A percentile compares a stretch with the other conserved stretches of the same genome.
Conservation (phyloP, 2,797 vertebrate species). For the Enoplosus armatus region DNA sequence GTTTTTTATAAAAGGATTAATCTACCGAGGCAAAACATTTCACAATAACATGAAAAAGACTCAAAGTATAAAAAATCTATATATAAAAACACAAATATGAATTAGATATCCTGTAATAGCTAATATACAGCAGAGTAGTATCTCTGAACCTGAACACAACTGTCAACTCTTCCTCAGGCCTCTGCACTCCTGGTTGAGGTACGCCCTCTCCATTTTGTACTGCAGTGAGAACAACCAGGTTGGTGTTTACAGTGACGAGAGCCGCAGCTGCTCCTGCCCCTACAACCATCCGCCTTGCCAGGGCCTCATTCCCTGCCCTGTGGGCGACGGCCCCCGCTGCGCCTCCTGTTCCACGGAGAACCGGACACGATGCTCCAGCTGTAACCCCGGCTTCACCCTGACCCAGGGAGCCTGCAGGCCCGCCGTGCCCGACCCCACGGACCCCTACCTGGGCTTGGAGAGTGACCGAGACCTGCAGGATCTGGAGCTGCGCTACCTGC, state of each 20-base stretch:
- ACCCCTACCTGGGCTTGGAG: slow-evolving; percentile 96
- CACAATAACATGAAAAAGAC: slow-evolving; percentile 34
- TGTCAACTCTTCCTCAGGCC: slow-evolving; percentile 81
- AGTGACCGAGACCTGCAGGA: slow-evolving; percentile 93
- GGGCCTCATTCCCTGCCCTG: slow-evolving; percentile 87
- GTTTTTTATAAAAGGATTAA: slow-evolving; percentile 35
- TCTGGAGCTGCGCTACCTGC: slow-evolving; percentile 90
- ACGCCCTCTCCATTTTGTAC: slow-evolving; percentile 93
- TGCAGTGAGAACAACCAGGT: slow-evolving; percentile 94
- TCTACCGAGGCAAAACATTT: slow-evolving; percentile 40
- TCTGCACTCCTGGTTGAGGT: slow-evolving; percentile 91
- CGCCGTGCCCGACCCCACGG: slow-evolving; percentile 93
- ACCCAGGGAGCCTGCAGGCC: slow-evolving; percentile 93
- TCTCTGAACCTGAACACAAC: neutral
- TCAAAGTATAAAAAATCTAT: no score
- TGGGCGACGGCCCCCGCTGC: slow-evolving; percentile 89
- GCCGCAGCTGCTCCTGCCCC: slow-evolving; percentile 91
- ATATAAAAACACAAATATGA: slow-evolving; percentile 43
- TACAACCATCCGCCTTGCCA: slow-evolving; percentile 90
- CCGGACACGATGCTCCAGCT: slow-evolving; percentile 92
- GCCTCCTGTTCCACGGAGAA: slow-evolving; percentile 91
- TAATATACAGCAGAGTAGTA: neutral
- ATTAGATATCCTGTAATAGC: slow-evolving; percentile 16
- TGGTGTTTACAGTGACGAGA: slow-evolving; percentile 92
- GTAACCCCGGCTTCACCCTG: slow-evolving; percentile 91